A percentile compares a stretch with the other conserved stretches of the same genome.
These are phyloP conservation scores for Plagiodera versicolora DNA, from an alignment of 2,888 invertebrate species.

Conservation along the genomic window DNA sequence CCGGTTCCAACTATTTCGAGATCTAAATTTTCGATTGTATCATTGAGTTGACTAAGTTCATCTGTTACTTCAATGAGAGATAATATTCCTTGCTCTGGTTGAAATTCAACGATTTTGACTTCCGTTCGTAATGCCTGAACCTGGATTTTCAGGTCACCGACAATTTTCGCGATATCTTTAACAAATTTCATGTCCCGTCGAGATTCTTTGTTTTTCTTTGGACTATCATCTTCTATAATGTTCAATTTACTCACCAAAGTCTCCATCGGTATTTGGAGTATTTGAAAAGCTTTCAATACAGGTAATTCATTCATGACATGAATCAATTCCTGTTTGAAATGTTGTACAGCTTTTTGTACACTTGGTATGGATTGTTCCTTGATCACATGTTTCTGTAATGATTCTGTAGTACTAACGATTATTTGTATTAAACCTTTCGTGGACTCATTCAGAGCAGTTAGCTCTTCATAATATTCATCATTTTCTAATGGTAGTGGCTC, in stretches of 20 bases:
- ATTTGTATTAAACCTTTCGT: no score
- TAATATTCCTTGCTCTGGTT: conserved; percentile 26
- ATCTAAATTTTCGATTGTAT: conserved; percentile 13
- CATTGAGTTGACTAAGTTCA: conserved; percentile 6
- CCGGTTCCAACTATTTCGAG: neutral
- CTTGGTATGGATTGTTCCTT: conserved; percentile 26
- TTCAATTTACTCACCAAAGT: conserved; percentile 20
- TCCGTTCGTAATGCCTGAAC: no score
- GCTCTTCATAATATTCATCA: no score
- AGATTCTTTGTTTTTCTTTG: neutral
- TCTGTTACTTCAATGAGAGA: conserved; percentile 26
- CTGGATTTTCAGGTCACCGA: no score
- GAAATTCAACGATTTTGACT: conserved; percentile 19
- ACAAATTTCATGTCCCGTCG: no score
- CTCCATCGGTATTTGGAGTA: conserved; percentile 15
- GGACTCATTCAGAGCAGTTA: no score
- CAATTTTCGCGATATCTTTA: no score
- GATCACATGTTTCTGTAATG: neutral
- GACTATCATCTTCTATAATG: neutral
- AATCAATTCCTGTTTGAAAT: conserved; percentile 8
- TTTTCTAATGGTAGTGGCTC: no score
- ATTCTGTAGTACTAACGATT: no score
- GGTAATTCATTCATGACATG: conserved; percentile 3
- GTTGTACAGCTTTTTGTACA: conserved; percentile 11
- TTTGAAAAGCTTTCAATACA: neutral